Base-by-base conservation (phyloP, 2,888 invertebrate genomes). In the Troilus luridus region DNA sequence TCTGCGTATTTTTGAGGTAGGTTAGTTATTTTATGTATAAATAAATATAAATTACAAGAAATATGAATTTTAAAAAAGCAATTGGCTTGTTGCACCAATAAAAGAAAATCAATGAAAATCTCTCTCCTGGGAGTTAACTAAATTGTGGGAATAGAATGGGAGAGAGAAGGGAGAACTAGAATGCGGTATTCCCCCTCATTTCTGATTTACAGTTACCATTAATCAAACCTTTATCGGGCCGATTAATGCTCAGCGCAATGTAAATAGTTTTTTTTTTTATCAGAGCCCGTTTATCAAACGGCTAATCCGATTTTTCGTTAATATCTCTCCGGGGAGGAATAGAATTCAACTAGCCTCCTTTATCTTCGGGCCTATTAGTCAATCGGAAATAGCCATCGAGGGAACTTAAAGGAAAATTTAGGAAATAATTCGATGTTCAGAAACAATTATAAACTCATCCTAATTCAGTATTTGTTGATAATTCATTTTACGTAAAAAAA, bases 221-320 rank as follows among this genome's bases (percentile, higher is more conserved):
- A 85, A 85, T 85, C 85, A 85, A 85, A 85, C n/a, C 85, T 85
- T 85, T 85, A 85, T 85, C 85, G 9, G 85, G n/a, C 11, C 56
- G 85, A 85, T 85, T 85, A 85, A 85, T 85, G 85, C 11, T 85
- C 56, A 85, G 85, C 85, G 54, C 56, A 85, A 85, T 85, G 85
- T 85, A 85, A 85, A 85, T 85, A 85, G n/a, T 56, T 85, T 85
- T 85, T 81, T 85, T 81, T 85, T 85, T 85, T 85, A 85, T 85
- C 85, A 56, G 85, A n/a, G n/a, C 12, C 72, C 7, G 27, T 77
- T 77, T 77, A 77, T 77, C 72, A 77, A 77, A 77, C 19, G 41
- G 41, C 27, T 77, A 17, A 77, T 77, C 72, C 72, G 72, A 77
- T 41, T 77, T 72, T 77, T 77, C 27, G 72, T 77, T 77, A 77